Evolutionary conservation across 2,797 vertebrate genomes (phyloP).

Genomic region (Limosa lapponica): DNA sequence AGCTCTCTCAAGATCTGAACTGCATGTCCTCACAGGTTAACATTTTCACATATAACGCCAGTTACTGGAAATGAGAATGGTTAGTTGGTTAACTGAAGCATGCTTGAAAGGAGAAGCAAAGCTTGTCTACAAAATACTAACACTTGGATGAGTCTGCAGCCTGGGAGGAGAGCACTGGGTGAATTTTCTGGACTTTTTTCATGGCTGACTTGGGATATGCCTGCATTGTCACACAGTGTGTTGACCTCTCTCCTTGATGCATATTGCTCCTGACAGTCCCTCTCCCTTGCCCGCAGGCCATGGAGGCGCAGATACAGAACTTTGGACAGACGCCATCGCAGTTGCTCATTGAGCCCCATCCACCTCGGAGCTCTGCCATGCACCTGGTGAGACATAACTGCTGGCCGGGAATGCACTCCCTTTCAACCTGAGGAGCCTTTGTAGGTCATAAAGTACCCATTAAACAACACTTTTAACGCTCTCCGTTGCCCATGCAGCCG

Average conservation of each 20-base stretch:
- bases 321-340: conserved; percentile 99
- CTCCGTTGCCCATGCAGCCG: background rate
- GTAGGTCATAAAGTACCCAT: conserved; percentile 37
- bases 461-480: conserved; percentile 29
- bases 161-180: conserved; percentile 83
- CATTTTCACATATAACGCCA: conserved; percentile 81
- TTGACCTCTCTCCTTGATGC: conserved; percentile 93
- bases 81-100: conserved; percentile 93
- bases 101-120: conserved; percentile 93
- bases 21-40: conserved; percentile 91
- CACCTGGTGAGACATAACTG: conserved; percentile 93
- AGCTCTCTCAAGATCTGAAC: conserved; percentile 76
- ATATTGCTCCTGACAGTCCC: conserved; percentile 91
- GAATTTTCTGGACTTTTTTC: conserved; percentile 87
- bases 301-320: conserved; percentile 96
- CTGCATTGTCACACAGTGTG: conserved; percentile 91
- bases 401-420: conserved; percentile 75
- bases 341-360: conserved; percentile 99
- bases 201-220: conserved; percentile 92
- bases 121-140: conserved; percentile 96
- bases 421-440: conserved; percentile 31
- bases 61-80: conserved; percentile 84
- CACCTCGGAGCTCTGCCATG: conserved; percentile 98
- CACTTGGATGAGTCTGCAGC: conserved; percentile 93
- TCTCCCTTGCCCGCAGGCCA: conserved; percentile 89